Evolutionary conservation across 2,113 vertebrate species (phyloP).

Genomic region (Corythaixoides concolor): DNA sequence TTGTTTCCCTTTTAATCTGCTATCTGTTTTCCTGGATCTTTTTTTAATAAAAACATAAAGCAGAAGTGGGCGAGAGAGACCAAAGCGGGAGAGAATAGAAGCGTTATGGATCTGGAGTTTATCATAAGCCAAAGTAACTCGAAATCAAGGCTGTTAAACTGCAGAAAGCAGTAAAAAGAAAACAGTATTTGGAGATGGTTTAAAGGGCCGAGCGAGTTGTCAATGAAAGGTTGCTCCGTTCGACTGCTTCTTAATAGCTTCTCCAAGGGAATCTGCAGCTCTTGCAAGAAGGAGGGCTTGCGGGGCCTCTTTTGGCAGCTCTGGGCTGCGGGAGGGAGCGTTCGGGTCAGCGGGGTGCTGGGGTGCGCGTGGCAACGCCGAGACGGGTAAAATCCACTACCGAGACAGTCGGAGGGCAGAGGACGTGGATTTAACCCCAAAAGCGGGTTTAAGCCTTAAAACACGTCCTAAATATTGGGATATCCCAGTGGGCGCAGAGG

Average conservation of each 20-base stretch:
- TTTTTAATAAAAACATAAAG: conserved; percentile 64
- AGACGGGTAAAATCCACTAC: neutral
- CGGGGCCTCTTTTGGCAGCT: neutral
- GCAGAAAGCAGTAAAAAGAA: conserved; percentile 71
- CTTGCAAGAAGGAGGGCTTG: neutral
- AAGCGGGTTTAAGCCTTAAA: neutral
- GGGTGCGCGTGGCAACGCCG: neutral
- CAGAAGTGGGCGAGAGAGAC: neutral
- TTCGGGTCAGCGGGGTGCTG: neutral
- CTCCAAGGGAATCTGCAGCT: conserved; percentile 18
- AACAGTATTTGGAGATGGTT: conserved; percentile 67
- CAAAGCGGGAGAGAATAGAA: conserved; percentile 22
- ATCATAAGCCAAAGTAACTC: conserved; percentile 68
- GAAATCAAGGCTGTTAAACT: conserved; percentile 59
- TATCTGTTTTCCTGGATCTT: conserved; percentile 40
- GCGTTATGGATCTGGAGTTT: conserved; percentile 61
- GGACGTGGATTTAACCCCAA: neutral
- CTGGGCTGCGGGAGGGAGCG: accelerated
- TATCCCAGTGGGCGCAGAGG: neutral
- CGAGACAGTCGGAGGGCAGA: neutral
- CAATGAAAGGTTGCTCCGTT: conserved; percentile 57
- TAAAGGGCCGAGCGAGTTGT: conserved; percentile 63
- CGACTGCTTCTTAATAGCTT: conserved; percentile 32
- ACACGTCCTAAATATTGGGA: accelerated
- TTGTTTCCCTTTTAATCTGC: conserved; percentile 70